Base-by-base conservation (phyloP, 2,888 invertebrate genomes). In the Neoscelio sp. region DNA sequence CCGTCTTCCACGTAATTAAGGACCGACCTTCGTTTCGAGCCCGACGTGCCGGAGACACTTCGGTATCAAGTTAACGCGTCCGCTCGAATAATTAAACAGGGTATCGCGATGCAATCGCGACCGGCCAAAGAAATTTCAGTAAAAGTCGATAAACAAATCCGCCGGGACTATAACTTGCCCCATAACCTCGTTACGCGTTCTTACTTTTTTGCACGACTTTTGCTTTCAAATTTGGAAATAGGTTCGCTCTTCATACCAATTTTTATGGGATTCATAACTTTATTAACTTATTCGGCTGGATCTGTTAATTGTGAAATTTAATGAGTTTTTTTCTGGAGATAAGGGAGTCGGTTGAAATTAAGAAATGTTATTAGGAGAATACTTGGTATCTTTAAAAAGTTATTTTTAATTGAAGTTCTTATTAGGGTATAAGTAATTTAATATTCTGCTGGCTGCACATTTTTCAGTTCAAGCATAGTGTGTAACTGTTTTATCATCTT, bases 31-130 rank as follows among this genome's bases (percentile, higher is more conserved):
- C 77, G 70, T 46, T 67, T 52, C 33, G 71, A 56, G 65, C 20
- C 12, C 74, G 74, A 52, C 54, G 62, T 23, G 54, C 48, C 70
- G 23, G 81, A 80, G 80, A 82, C 81, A 82, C 81, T 84, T 81
- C 46, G 76, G 79, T 82, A 79, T 82, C 82, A 67, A 83, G 82
- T 83, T 82, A 82, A 82, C 83, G 78, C 67, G 64, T 46, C 58
- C 64, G 78, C 44, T 54, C 71, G 74, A 79, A 80, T 70, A 79
- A 78, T 81, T 78, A 62, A 80, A 48, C 68, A 35, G 35, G 8
- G 28, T 65, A 65, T 75, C 77, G 58, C 18, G 71, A 80, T 67
- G 65, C 44, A 50, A 71, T 67, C 77, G 60, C 20, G 23, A n/a
- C 38, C 48, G 23, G 10, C 26, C n/a, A 10, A 20, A 15, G 58